Evolutionary conservation across 37 sponge, comb jelly and placozoan genomes (phyloP).

Genomic region (Oscarella lobularis): DNA sequence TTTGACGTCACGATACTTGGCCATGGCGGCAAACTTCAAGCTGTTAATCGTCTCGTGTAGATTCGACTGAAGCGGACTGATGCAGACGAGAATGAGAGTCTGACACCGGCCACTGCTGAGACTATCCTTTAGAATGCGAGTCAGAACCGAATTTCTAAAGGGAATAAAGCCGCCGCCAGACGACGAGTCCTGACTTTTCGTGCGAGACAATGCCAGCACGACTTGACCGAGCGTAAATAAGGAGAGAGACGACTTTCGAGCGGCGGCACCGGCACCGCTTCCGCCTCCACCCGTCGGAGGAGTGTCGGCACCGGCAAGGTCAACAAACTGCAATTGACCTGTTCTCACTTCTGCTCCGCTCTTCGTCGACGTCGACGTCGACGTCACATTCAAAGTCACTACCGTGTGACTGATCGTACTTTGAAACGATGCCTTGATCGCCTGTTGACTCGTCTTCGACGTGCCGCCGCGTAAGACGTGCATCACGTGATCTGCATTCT

Average conservation of each 20-base stretch:
- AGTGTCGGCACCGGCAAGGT: background rate
- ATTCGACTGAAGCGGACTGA: background rate
- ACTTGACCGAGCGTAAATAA: background rate
- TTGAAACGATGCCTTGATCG: background rate
- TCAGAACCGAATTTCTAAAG: background rate
- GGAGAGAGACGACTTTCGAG: background rate
- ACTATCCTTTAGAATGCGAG: background rate
- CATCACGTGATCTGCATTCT: background rate
- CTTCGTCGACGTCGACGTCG: background rate
- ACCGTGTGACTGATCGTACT: background rate
- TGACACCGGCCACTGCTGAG: background rate
- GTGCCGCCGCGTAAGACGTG: background rate
- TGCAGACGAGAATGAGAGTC: constrained; percentile 2
- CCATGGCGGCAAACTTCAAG: background rate
- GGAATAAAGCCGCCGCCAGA: constrained; percentile 5
- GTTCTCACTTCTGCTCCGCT: background rate
- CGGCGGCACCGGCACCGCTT: background rate
- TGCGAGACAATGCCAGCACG: background rate
- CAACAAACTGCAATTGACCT: background rate
- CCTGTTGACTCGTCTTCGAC: background rate
- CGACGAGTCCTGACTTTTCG: background rate
- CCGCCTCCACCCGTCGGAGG: background rate
- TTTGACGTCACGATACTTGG: background rate
- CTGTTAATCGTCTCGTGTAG: background rate
- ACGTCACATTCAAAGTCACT: background rate